Evolutionary conservation across 1,140 invertebrate genomes (phyloP), one percentile per base, ranked within the genome.

Genomic region (Colletes latitarsis): DNA sequence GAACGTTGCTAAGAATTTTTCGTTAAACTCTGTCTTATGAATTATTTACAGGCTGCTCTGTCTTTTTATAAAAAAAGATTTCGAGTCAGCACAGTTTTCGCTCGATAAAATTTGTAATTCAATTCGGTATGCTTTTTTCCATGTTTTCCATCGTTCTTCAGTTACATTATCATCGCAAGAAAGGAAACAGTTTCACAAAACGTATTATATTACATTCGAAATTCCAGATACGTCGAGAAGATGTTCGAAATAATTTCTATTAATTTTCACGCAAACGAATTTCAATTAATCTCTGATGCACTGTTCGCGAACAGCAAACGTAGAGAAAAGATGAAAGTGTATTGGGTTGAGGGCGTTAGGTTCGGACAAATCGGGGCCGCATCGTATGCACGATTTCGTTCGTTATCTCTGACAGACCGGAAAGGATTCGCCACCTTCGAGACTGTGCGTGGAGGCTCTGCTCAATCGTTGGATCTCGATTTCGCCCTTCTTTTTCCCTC

Each of bases 381-480:
- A 9, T n/a, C 53, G 15, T 6, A 60, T 15, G 43, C 63, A 15
- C 21, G 10, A 76, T 53, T 43, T 71, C 57, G 77, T n/a, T 55
- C 17, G 52, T 46, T 66, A 73, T 79, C 60, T 60, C 3, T 5
- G 14, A 41, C 62, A 39, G 53, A 57, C 52, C 63, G 70, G 49
- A 68, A 69, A 73, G 58, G n/a, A 43, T 49, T 77, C 43, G 2
- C 14, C 53, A 1, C 9, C 21, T 60, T 6, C 19, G 9, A 75
- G 14, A 15, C 19, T 30, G 30, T 19, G 10, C 17, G 12, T 19
- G 6, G 6, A 6, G 39, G 4, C n/a, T 72, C 82, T 84, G 73
- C 69, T 82, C 57, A 73, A 82, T 85, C 84, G 58, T 30, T n/a
- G 43, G 8, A 77, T 84, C 84, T 85, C 43, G 41, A 30, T 9